Percentiles rank a stretch among this genome's conserved stretches.
These are phyloP conservation scores for Heliopora coerulea DNA, from an alignment of 92 coral and sea anemone species.

Conservation along the genomic window DNA sequence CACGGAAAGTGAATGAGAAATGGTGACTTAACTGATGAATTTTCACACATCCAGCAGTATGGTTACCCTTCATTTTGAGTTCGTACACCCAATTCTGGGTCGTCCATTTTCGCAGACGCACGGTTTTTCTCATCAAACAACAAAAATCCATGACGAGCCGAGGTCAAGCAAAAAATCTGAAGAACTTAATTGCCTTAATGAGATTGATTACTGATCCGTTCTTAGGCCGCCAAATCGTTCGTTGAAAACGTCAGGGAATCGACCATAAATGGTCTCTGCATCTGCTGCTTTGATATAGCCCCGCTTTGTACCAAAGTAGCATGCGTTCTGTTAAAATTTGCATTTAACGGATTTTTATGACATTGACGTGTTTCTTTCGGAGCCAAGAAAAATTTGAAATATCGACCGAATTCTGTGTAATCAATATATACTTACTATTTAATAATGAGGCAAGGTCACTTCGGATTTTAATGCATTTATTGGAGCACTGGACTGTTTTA, in stretches of 20 bases:
- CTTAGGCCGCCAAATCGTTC: constrained; percentile 1
- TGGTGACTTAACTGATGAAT: no score
- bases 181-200: constrained; percentile 41
- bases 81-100: no score
- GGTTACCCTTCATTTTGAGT: no score
- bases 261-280: constrained; percentile 29
- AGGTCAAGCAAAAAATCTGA: not conserved
- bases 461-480: constrained; percentile 25
- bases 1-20: no score
- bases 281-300: constrained; percentile 29
- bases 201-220: constrained; percentile 18
- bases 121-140: no score
- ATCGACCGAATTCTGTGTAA: constrained; percentile 14
- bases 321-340: not conserved
- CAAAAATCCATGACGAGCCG: no score
- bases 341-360: not conserved
- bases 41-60: no score
- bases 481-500: not conserved
- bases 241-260: constrained; percentile 36
- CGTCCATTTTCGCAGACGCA: no score
- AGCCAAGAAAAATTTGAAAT: constrained; percentile 27
- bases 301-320: not conserved
- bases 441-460: constrained; percentile 34
- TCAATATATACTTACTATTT: constrained; percentile 6
- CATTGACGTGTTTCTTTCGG: not conserved